phyloP scores from a whole-genome alignment of 2,113 vertebrate species.

The Chaetura pelagica region DNA sequence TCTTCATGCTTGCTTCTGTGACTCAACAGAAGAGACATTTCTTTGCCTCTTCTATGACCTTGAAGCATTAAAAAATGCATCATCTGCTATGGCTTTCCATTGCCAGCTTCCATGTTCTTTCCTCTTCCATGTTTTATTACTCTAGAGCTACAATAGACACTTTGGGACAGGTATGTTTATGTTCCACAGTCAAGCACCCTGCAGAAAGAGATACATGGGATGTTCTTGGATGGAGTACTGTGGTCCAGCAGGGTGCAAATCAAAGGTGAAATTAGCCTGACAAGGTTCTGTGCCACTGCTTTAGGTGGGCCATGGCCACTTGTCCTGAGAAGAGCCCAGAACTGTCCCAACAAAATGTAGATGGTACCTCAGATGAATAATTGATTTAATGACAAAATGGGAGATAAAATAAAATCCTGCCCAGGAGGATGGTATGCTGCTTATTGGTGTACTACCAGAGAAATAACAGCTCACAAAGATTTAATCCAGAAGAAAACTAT shows the following conservation, averaged over 20 bases:
- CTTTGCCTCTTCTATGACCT: not conserved
- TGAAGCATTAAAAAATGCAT: not conserved
- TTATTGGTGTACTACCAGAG: not conserved
- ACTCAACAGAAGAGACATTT: not conserved
- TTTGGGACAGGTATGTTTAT: not conserved
- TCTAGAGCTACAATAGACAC: not conserved
- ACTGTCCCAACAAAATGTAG: not conserved
- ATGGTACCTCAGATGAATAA: not conserved
- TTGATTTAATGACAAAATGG: not conserved
- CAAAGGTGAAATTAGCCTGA: not conserved
- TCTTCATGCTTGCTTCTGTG: not conserved
- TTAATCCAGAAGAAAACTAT: conserved; percentile 28
- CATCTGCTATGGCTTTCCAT: not conserved
- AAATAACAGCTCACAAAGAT: not conserved
- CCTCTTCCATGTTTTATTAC: not conserved
- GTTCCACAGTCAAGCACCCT: not conserved
- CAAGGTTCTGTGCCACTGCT: not conserved
- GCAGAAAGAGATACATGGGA: not conserved
- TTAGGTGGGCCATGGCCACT: not conserved
- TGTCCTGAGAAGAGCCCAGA: not conserved
- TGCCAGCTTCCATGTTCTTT: not conserved
- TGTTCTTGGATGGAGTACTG: not conserved
- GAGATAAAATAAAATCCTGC: not conserved
- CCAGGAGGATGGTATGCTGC: not conserved
- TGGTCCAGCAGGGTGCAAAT: not conserved